Conservation (phyloP, 2,888 invertebrate genomes). For the Hypsopygia costalis region DNA sequence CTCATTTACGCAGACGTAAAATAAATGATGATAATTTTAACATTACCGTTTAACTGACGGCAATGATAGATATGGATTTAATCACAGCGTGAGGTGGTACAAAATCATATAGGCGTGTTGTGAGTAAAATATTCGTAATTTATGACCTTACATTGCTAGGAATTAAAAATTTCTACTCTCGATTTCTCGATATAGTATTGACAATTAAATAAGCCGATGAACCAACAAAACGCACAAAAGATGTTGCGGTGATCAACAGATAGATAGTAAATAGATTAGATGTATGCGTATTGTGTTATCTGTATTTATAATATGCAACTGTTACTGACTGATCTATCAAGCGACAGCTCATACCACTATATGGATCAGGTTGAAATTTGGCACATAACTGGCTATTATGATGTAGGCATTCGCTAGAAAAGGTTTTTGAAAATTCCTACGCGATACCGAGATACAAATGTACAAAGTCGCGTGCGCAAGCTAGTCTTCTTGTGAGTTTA, state of each 20-base stretch:
- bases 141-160: background rate
- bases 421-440: no score
- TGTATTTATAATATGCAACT: no score
- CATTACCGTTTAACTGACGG: slow-evolving; percentile 8
- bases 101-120: background rate
- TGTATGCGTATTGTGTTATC: no score
- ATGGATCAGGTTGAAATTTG: no score
- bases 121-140: background rate
- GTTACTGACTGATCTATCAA: no score
- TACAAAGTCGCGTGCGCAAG: no score
- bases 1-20: slow-evolving; percentile 23
- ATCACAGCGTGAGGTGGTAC: background rate
- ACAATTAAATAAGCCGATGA: background rate
- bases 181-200: background rate
- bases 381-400: no score
- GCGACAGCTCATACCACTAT: no score
- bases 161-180: background rate
- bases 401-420: no score
- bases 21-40: slow-evolving; percentile 28
- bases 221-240: background rate
- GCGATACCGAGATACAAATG: no score
- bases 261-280: no score
- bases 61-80: background rate
- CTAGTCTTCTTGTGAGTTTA: no score
- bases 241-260: background rate